Evolutionary conservation across 2,797 vertebrate genomes (phyloP).

Genomic region (Alosa sapidissima): DNA sequence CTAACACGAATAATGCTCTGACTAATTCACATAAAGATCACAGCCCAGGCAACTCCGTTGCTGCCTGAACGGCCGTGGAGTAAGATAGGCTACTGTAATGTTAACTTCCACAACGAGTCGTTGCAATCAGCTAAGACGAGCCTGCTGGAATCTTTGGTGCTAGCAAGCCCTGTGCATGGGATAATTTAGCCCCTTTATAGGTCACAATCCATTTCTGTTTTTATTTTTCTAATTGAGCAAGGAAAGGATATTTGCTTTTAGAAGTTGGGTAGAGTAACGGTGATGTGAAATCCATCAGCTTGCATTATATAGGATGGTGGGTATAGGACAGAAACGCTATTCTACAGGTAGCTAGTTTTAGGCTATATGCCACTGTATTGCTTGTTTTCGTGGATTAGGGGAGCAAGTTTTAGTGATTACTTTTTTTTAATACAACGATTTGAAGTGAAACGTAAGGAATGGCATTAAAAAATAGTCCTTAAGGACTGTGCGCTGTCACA

Average conservation of each 20-base stretch:
- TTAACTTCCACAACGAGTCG: conserved; percentile 17
- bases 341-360: not conserved
- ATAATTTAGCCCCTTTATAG: not conserved
- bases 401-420: not conserved
- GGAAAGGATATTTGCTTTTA: not conserved
- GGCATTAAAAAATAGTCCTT: not conserved
- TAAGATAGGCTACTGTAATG: conserved; percentile 10
- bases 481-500: not conserved
- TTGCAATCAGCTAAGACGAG: not conserved
- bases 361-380: not conserved
- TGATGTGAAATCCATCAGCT: not conserved
- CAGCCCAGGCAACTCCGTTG: conserved; percentile 12
- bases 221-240: not conserved
- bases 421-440: not conserved
- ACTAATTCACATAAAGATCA: conserved; percentile 10
- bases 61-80: not conserved
- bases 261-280: not conserved
- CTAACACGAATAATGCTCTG: not conserved
- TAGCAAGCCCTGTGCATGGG: not conserved
- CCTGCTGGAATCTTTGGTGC: conserved; percentile 4
- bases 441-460: not conserved
- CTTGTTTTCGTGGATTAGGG: not conserved
- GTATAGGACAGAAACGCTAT: not conserved
- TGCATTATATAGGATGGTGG: not conserved
- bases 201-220: not conserved